Evolutionary conservation across 2,113 vertebrate genomes (phyloP), one percentile per base, ranked within the genome.

Genomic region (Corythoichthys intestinalis): DNA sequence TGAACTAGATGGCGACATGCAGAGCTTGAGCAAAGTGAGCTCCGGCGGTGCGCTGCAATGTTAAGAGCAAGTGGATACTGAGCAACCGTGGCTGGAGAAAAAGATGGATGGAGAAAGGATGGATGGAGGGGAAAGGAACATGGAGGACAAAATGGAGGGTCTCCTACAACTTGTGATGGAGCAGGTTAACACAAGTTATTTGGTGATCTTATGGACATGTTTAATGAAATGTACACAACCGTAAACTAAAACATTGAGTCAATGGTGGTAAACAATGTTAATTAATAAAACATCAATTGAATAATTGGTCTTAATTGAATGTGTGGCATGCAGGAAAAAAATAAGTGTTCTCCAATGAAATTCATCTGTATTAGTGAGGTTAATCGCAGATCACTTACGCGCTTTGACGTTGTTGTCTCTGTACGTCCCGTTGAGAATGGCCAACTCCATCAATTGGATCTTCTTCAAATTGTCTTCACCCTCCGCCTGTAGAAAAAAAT

Each of bases 401-500:
- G 91, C 73, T 90, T 93, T 93, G 79, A 93, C 37, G 78, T 94
- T 93, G 87, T 92, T 93, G 88, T 94, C 93, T 92, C 93, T 91
- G 82, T 94, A 94, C 15, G 93, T 94, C 74, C 93, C 93, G n/a
- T 94, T 94, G 35, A 94, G 89, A 68, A 94, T 94, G 9, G 93
- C 93, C 14, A 94, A 83, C 77, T 94, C 93, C 93, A 94, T 94
- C 75, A 94, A 86, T 81, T 94, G 93, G 90, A 94, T 93, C 87
- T 94, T 94, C 90, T 94, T 94, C 83, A 94, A 88, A 72, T 94
- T 94, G 78, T 94, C 93, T 78, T 94, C 93, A 59, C 93, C 93
- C 73, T 94, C 93, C 14, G 93, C 93, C 93, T 94, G 81, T 4
- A 3, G 57, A 67, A 59, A 20, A 37, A 34, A 44, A 20, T 44